A percentile compares a stretch with the other conserved stretches of the same genome.
These are phyloP conservation scores for Scotopteryx bipunctaria DNA, from an alignment of 2,888 invertebrate genomes.

Conservation along the genomic window DNA sequence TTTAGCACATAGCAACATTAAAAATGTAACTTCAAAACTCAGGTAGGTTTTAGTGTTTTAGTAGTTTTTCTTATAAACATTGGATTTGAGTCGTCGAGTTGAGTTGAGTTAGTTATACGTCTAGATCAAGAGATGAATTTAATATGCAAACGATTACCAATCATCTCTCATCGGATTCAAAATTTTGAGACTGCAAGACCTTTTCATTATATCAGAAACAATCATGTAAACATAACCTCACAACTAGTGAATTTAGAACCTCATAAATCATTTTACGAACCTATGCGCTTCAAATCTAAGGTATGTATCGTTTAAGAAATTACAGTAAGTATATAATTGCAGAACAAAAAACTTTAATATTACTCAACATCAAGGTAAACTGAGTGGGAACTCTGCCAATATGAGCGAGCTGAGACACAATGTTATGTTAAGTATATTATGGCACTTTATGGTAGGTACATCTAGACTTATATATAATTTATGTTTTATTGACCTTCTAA, in stretches of 20 bases:
- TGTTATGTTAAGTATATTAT: no score
- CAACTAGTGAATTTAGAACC: conserved; percentile 32
- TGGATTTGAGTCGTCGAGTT: no score
- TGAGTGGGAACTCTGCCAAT: background rate
- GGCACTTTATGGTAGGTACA: no score
- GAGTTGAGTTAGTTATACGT: no score
- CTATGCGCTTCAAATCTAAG: conserved; percentile 64
- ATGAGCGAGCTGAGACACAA: no score
- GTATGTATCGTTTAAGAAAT: conserved; percentile 44
- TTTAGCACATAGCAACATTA: no score
- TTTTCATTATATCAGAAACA: conserved; percentile 38
- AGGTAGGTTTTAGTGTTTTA: no score
- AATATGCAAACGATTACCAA: conserved; percentile 15
- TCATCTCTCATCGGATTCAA: background rate
- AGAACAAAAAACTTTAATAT: background rate
- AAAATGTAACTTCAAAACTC: no score
- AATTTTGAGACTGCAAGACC: conserved; percentile 9
- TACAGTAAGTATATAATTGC: background rate
- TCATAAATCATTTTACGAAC: conserved; percentile 37
- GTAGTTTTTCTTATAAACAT: no score
- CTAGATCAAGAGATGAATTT: background rate
- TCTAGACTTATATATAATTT: background rate
- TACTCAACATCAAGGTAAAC: background rate
- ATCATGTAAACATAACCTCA: conserved; percentile 56
- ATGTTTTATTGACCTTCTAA: no score